A percentile compares a stretch with the other conserved stretches of the same genome.
phyloP scores from a whole-genome alignment of 2,797 vertebrate species.

The Nyctalus aviator region DNA sequence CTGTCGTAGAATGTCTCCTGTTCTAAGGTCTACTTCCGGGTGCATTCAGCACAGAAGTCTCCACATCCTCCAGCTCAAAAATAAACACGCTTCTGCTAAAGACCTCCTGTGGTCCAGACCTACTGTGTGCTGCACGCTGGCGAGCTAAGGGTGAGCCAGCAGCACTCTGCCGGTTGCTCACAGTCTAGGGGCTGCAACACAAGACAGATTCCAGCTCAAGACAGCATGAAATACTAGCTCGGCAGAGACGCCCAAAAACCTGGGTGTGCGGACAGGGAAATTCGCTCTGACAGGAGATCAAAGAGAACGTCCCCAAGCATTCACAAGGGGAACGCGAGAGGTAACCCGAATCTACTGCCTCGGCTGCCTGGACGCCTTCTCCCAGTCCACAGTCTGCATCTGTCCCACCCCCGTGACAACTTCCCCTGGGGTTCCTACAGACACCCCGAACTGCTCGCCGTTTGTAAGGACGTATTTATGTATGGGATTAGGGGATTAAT shows the following conservation, averaged over 20 bases:
- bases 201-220: slow-evolving; percentile 2
- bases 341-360: background rate
- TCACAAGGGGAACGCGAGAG: background rate
- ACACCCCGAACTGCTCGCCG: background rate
- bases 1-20: background rate
- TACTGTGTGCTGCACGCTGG: background rate
- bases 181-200: background rate
- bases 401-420: background rate
- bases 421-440: slow-evolving; percentile 52
- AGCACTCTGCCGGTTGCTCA: background rate
- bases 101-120: background rate
- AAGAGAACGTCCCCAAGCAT: background rate
- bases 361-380: background rate
- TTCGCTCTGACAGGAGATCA: background rate
- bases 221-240: background rate
- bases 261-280: background rate
- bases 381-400: background rate
- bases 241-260: background rate
- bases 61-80: background rate
- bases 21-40: background rate
- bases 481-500: slow-evolving; percentile 74
- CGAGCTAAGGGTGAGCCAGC: background rate
- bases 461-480: slow-evolving; percentile 67
- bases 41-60: background rate
- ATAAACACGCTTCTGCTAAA: background rate